Base-by-base conservation (phyloP, 1,140 invertebrate genomes). In the Littorina saxatilis region DNA sequence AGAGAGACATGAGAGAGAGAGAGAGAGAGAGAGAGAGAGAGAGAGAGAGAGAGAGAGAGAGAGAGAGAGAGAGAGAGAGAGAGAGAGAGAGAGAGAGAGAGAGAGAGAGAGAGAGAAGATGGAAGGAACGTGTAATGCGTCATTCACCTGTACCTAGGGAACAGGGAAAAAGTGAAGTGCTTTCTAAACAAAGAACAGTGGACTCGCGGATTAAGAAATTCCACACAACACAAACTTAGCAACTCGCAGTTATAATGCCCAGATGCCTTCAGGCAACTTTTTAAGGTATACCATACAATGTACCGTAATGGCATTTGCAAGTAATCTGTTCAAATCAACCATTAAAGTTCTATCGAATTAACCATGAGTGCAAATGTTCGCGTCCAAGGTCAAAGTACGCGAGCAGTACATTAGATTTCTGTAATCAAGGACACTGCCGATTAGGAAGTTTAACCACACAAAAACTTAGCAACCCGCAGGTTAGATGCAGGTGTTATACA, bases 81-180 rank as follows among this genome's bases (percentile, higher is more conserved):
- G n/a, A 27, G 27, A 0, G 23, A 50, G 47, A 11, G 20, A 50
- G 9, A 50, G 55, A 7, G 23, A 7, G 55, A 61, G 55, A 61
- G 55, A 61, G 55, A 61, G 55, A 61, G 55, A 61, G 55, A 61
- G 55, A 61, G 55, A 61, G 55, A 61, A 27, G n/a, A 2, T 7
- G 23, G n/a, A 2, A 23, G 4, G 20, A 20, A 50, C 9, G 20
- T 9, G 20, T 9, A 50, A 27, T 1, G 55, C 0, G 55, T n/a
- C n/a, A n/a, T n/a, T n/a, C n/a, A n/a, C n/a, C n/a, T n/a, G n/a
- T n/a, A 61, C 20, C 23, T 20, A 23, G 23, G n/a, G 23, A 23
- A n/a, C 7, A n/a, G n/a, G 23, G n/a, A 2, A 4, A 27, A 61
- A 27, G 27, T 20, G 27, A 27, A 61, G 55, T n/a, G 55, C 23